Evolutionary conservation across 2,797 vertebrate genomes (phyloP).

Genomic region (Meda fulgida): DNA sequence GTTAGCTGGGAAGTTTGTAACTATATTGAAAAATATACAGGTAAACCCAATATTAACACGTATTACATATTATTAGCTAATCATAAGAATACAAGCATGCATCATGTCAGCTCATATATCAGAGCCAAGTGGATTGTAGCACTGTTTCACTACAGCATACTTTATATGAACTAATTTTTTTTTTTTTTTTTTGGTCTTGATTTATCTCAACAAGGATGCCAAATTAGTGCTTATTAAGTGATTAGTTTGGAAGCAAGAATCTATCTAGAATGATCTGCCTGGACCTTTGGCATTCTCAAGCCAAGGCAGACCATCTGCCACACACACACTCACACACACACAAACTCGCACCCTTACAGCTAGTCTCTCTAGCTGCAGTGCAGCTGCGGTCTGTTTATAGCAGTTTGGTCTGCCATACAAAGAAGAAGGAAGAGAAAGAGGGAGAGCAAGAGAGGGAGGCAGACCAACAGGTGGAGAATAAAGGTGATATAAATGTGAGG

Average conservation of each 20-base stretch:
- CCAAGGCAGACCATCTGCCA: slow-evolving; percentile 14
- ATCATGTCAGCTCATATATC: background rate
- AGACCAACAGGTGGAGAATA: slow-evolving; percentile 55
- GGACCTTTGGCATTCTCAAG: slow-evolving; percentile 29
- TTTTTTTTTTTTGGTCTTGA: background rate
- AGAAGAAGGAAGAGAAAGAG: background rate
- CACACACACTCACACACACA: slow-evolving; percentile 25
- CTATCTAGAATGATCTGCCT: background rate
- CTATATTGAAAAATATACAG: no score
- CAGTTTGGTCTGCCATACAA: slow-evolving; percentile 16
- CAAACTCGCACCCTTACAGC: slow-evolving; percentile 11
- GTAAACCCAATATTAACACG: background rate
- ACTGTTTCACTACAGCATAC: no score
- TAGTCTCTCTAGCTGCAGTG: slow-evolving; percentile 5
- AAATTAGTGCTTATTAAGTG: background rate
- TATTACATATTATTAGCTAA: background rate
- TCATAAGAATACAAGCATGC: background rate
- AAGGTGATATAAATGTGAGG: slow-evolving; percentile 47
- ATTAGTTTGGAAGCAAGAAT: background rate
- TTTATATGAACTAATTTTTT: no score
- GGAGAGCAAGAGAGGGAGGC: background rate
- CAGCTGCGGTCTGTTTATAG: slow-evolving; percentile 38
- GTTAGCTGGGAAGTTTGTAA: no score
- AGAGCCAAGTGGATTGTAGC: background rate
- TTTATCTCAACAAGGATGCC: background rate